phyloP scores from a whole-genome alignment of 2,888 invertebrate species.

The Chydorus sphaericus region DNA sequence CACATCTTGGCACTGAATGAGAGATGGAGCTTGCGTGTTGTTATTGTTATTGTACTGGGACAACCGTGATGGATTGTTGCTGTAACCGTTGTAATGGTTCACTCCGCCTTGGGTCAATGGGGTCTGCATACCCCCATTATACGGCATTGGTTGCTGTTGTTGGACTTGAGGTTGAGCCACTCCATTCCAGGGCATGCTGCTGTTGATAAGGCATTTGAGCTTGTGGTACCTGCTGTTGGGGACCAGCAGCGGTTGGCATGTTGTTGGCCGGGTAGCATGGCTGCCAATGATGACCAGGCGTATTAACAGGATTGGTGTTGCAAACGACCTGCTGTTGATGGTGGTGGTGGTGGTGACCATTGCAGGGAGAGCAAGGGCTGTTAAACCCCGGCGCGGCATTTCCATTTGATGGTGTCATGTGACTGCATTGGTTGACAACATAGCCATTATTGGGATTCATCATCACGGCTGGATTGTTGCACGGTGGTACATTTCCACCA shows the following conservation, averaged over 20 bases:
- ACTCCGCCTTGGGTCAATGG: neutral
- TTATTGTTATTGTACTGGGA: neutral
- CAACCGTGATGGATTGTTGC: conserved; percentile 1
- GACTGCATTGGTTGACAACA: conserved; percentile 5
- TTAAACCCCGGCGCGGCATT: neutral
- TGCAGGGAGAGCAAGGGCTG: conserved; percentile 8
- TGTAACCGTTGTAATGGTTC: neutral
- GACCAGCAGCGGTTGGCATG: conserved; percentile 16
- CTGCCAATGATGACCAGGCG: conserved; percentile 13
- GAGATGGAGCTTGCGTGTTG: conserved; percentile 22
- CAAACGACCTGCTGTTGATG: conserved; percentile 10
- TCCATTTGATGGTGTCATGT: neutral
- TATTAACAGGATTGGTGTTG: neutral
- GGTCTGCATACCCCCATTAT: neutral
- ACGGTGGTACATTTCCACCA: neutral
- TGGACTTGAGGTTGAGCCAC: neutral
- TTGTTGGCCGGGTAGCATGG: conserved; percentile 17
- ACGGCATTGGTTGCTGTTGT: neutral
- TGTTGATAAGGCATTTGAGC: conserved; percentile 16
- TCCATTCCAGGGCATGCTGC: conserved; percentile 17
- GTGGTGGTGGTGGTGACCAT: conserved; percentile 10
- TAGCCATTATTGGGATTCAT: conserved; percentile 6
- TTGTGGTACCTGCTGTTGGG: conserved; percentile 19
- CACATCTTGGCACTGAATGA: conserved; percentile 53
- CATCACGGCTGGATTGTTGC: conserved; percentile 12